Evolutionary conservation across 2,888 invertebrate species (phyloP).

Genomic region (Calliphora vomitoria): DNA sequence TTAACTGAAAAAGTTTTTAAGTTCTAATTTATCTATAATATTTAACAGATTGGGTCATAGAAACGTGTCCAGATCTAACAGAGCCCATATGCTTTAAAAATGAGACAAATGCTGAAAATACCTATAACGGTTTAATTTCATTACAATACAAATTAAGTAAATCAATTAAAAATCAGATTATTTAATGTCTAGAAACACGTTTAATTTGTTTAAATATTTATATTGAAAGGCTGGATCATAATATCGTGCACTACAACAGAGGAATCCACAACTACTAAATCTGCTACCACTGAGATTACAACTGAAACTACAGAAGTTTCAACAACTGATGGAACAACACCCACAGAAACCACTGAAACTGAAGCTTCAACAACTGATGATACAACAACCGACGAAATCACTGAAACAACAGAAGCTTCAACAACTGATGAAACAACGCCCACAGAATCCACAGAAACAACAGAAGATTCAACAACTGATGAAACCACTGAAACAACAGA

Average conservation of each 20-base stretch:
- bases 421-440: too few relatives aligned
- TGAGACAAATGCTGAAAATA: not conserved
- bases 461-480: too few relatives aligned
- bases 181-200: not conserved
- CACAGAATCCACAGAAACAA: too few relatives aligned
- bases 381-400: not conserved
- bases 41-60: constrained; percentile 10
- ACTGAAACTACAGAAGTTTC: not conserved
- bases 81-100: constrained; percentile 7
- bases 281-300: not conserved
- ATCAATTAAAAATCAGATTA: not conserved
- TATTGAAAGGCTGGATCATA: constrained; percentile 33
- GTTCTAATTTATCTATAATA: not conserved
- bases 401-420: too few relatives aligned
- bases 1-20: not conserved
- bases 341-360: not conserved
- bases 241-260: not conserved
- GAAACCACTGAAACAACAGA: not conserved
- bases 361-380: not conserved
- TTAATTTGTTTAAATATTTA: not conserved
- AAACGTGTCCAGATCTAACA: constrained; percentile 25
- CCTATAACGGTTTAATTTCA: not conserved
- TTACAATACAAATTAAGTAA: constrained; percentile 12
- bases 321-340: not conserved
- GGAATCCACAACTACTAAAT: not conserved